These are phyloP conservation scores for Motacilla alba DNA, from an alignment of 2,113 vertebrate species.

Conservation along the genomic window DNA sequence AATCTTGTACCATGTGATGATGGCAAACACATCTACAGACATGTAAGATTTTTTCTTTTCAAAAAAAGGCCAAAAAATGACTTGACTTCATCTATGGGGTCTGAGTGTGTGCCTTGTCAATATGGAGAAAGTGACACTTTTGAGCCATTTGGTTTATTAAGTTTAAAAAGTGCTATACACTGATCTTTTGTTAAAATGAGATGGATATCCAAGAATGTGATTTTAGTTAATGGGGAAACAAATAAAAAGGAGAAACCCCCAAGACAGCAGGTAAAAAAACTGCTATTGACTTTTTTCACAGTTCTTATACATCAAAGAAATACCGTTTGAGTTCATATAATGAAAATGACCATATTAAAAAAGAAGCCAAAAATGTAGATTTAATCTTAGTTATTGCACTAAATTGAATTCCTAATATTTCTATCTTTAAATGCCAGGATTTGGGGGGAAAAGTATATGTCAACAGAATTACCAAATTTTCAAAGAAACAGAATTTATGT, in stretches of 20 bases:
- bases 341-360: not conserved
- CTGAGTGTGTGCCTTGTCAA: not conserved
- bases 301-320: not conserved
- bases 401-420: not conserved
- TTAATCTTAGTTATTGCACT: not conserved
- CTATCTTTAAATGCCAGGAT: not conserved
- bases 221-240: not conserved
- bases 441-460: not conserved
- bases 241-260: not conserved
- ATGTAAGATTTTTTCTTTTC: not conserved
- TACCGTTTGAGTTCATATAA: not conserved
- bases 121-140: not conserved
- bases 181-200: not conserved
- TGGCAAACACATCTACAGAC: not conserved
- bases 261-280: not conserved
- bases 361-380: not conserved
- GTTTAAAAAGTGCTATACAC: not conserved
- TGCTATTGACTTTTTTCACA: not conserved
- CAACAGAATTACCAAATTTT: not conserved
- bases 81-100: not conserved
- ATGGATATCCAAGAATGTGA: not conserved
- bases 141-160: not conserved
- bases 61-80: rapidly evolving
- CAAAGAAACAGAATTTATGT: not conserved
- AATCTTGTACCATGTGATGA: not conserved